Conservation (phyloP, 2,113 vertebrate species). For the Archilochus colubris region DNA sequence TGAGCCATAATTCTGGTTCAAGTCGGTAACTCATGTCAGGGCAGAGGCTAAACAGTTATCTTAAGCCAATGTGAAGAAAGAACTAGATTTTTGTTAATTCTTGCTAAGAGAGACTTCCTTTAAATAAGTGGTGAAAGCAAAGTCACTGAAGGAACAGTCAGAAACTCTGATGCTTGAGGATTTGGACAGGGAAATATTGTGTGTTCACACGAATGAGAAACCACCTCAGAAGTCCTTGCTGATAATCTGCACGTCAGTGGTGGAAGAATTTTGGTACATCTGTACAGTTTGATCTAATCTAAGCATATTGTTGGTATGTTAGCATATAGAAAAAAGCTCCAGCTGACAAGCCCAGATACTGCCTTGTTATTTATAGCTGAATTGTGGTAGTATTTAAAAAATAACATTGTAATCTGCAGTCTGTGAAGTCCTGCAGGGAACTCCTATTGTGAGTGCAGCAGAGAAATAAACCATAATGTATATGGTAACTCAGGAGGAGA, state of each 20-base stretch:
- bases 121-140: background rate
- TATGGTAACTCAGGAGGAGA: background rate
- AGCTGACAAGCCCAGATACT: background rate
- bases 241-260: accelerated
- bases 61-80: background rate
- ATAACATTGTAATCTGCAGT: background rate
- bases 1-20: background rate
- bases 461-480: background rate
- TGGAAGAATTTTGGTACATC: background rate
- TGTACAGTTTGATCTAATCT: background rate
- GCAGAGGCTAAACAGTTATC: background rate
- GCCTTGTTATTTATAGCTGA: background rate
- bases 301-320: background rate
- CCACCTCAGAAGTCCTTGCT: background rate
- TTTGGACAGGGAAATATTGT: background rate
- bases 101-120: background rate
- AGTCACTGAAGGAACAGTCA: background rate
- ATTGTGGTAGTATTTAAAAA: background rate
- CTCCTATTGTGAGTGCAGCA: background rate
- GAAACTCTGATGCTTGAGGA: background rate
- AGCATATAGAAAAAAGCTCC: background rate
- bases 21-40: background rate
- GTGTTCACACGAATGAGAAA: background rate
- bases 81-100: background rate
- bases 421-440: background rate